These are phyloP conservation scores for Aplochiton taeniatus DNA, from an alignment of 2,797 vertebrate genomes.

Conservation along the genomic window DNA sequence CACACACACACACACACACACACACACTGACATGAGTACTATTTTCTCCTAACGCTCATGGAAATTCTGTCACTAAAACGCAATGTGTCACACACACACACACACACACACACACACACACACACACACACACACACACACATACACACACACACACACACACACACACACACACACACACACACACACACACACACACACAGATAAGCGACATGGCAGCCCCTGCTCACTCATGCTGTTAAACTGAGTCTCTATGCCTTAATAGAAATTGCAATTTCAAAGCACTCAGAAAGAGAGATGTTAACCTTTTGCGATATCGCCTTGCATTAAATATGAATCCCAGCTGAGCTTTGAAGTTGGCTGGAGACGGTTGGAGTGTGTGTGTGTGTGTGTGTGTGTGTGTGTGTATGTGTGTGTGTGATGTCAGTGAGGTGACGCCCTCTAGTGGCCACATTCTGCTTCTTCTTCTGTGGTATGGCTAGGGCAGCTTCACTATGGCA, in stretches of 20 bases:
- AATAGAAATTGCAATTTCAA: conserved; percentile 75
- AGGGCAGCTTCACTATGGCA: too few relatives aligned
- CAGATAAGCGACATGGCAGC: conserved; percentile 25
- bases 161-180: not conserved
- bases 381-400: too few relatives aligned
- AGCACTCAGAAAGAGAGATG: conserved; percentile 67
- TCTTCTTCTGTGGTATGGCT: too few relatives aligned
- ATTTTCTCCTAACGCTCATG: too few relatives aligned
- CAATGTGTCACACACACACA: conserved; percentile 23
- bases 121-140: conserved; percentile 13
- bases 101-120: conserved; percentile 14
- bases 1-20: not conserved
- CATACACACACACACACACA: not conserved
- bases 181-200: conserved; percentile 12
- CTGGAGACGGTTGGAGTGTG: conserved; percentile 50
- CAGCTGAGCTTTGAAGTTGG: conserved; percentile 74
- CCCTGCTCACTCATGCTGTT: conserved; percentile 41
- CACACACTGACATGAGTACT: not conserved
- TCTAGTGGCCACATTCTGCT: conserved; percentile 18
- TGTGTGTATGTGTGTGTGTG: too few relatives aligned
- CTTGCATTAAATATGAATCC: conserved; percentile 80
- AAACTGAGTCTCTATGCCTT: conserved; percentile 63
- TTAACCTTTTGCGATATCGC: conserved; percentile 74
- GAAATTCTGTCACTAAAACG: too few relatives aligned
- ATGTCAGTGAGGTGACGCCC: conserved; percentile 16